Base-by-base conservation (phyloP, 1,140 invertebrate genomes). In the Tribolium castaneum region DNA sequence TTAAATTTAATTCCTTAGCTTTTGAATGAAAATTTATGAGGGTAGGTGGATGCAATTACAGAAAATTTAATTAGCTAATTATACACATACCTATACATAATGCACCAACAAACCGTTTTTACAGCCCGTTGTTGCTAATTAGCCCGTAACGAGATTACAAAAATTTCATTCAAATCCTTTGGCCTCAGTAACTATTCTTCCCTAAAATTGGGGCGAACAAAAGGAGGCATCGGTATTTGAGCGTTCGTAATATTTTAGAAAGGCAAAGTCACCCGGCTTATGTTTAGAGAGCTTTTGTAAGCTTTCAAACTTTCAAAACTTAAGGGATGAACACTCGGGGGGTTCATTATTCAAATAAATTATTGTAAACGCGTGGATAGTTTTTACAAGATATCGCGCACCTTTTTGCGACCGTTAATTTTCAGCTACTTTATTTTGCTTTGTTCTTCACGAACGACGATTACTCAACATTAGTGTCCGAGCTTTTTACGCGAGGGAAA, bases 281-380 rank as follows among this genome's bases (percentile, higher is more conserved):
- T 66, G 30, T 66, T 66, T 66, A 66, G 59, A 66, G 12, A 66
- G 59, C 59, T 66, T 66, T 30, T 12, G 59, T 66, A 35, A 66
- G 59, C 59, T 66, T 35, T 35, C 59, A 35, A 66, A 66, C 25
- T 66, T 66, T 66, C 39, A n/a, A 62, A 62, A 62, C 19, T 62
- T 62, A 10, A n/a, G 5, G 59, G 30, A 66, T 66, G 59, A 66
- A 66, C 59, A 35, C 59, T 35, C 59, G n/a, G n/a, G 25, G 59
- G 59, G 59, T 66, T 66, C 59, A 66, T 66, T 66, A 66, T 66
- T 66, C 59, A 66, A 66, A 66, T 22, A 66, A 66, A 66, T 35
- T 34, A 66, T 66, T 66, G 25, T 12, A 22, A 30, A 35, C 25
- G 19, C 9, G 54, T 22, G 54, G 54, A 22, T 22, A 59, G 54